These are phyloP conservation scores for Scelioninae gen. 1 DNA, from an alignment of 2,888 invertebrate genomes.

Conservation along the genomic window DNA sequence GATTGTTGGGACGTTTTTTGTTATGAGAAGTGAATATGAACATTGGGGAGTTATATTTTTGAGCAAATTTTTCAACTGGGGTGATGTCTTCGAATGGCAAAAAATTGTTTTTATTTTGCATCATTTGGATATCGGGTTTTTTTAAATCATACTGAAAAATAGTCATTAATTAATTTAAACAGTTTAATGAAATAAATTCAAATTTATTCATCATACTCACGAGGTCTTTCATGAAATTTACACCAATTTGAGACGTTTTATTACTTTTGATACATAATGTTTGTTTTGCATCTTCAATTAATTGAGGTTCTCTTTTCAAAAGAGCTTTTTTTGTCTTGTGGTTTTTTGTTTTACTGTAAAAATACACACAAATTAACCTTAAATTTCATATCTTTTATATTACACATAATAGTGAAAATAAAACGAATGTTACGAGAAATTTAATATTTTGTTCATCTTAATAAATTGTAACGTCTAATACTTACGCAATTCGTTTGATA, in stretches of 20 bases:
- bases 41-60: conserved; percentile 94
- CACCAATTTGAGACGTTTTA: conserved; percentile 89
- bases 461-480: conserved; percentile 38
- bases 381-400: not conserved
- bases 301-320: conserved; percentile 92
- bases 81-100: conserved; percentile 96
- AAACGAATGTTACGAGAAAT: not conserved
- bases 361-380: not conserved
- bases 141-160: conserved; percentile 89
- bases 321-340: conserved; percentile 94
- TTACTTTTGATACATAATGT: conserved; percentile 94
- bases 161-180: not conserved
- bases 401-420: not conserved
- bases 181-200: not conserved
- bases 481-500: conserved; percentile 84
- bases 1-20: conserved; percentile 97
- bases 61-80: conserved; percentile 88
- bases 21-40: conserved; percentile 96
- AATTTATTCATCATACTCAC: conserved; percentile 81
- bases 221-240: conserved; percentile 92
- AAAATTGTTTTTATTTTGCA: conserved; percentile 93
- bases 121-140: conserved; percentile 92
- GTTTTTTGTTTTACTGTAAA: conserved; percentile 92
- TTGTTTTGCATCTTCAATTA: conserved; percentile 94
- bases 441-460: not conserved